phyloP scores from a whole-genome alignment of 2,113 vertebrate genomes.

The Numenius arquata region DNA sequence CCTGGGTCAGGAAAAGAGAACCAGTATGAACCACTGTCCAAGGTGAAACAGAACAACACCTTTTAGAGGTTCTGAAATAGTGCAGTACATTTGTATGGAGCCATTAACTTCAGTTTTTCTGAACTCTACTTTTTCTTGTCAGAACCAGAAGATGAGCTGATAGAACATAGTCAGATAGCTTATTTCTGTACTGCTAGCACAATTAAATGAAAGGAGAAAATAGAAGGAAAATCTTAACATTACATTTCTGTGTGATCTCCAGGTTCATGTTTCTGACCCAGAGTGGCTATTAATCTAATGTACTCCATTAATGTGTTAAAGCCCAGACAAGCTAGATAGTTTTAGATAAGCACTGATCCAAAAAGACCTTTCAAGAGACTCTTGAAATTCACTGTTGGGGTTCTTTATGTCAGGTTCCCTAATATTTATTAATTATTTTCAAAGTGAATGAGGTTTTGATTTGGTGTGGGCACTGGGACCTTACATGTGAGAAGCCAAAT shows the following conservation, averaged over 20 bases:
- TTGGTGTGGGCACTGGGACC: background rate
- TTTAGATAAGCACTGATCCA: background rate
- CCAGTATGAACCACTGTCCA: background rate
- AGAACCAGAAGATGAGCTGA: background rate
- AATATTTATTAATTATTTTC: background rate
- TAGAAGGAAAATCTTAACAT: background rate
- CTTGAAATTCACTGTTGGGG: accelerated
- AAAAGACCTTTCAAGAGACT: background rate
- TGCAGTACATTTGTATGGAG: background rate
- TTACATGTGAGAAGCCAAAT: background rate
- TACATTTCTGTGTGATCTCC: background rate
- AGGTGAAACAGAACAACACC: accelerated
- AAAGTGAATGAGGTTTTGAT: background rate
- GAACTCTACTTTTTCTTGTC: background rate
- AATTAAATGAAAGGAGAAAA: background rate
- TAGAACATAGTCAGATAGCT: background rate
- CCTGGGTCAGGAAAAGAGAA: background rate
- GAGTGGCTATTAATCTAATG: background rate
- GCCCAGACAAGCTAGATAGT: background rate
- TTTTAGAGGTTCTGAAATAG: background rate
- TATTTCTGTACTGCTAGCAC: background rate
- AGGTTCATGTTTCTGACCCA: background rate
- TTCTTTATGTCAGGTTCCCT: background rate
- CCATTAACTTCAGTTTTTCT: background rate
- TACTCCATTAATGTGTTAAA: background rate